A percentile compares a stretch with the other conserved stretches of the same genome.
Conservation (phyloP, 2,888 invertebrate species). For the Chironomus tentans region DNA sequence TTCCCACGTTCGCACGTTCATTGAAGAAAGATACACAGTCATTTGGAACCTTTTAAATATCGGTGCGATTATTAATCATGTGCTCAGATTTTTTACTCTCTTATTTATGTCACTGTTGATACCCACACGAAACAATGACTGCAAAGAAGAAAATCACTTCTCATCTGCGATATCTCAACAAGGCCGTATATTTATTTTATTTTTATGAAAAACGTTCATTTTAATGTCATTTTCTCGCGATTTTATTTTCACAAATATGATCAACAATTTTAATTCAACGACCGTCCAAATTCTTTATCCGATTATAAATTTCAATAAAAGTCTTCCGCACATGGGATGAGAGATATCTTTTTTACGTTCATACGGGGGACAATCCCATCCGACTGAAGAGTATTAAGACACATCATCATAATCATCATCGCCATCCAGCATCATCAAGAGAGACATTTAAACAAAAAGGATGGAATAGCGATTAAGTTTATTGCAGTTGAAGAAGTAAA, state of each 20-base stretch:
- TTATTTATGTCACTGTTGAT: not conserved
- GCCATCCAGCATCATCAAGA: too few relatives aligned
- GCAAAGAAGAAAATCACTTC: not conserved
- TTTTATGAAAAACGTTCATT: not conserved
- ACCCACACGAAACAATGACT: not conserved
- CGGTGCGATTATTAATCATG: not conserved
- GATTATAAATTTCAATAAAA: conserved; percentile 22
- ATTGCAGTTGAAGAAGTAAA: too few relatives aligned
- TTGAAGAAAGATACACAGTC: not conserved
- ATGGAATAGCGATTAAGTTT: too few relatives aligned
- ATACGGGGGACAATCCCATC: not conserved
- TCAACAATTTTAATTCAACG: not conserved
- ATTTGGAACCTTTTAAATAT: not conserved
- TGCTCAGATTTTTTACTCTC: not conserved
- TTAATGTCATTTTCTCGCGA: conserved; percentile 9
- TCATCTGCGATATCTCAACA: not conserved
- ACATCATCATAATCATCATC: too few relatives aligned
- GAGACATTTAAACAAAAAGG: too few relatives aligned
- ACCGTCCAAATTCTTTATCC: not conserved
- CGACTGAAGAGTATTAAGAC: not conserved
- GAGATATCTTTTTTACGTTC: not conserved
- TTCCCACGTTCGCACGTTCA: not conserved
- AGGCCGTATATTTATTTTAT: conserved; percentile 19
- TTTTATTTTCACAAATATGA: conserved; percentile 25
- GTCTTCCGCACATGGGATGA: conserved; percentile 10